A percentile compares a stretch with the other conserved stretches of the same genome.
These are phyloP conservation scores for Crenichthys baileyi DNA, from an alignment of 2,797 vertebrate species.

Conservation along the genomic window DNA sequence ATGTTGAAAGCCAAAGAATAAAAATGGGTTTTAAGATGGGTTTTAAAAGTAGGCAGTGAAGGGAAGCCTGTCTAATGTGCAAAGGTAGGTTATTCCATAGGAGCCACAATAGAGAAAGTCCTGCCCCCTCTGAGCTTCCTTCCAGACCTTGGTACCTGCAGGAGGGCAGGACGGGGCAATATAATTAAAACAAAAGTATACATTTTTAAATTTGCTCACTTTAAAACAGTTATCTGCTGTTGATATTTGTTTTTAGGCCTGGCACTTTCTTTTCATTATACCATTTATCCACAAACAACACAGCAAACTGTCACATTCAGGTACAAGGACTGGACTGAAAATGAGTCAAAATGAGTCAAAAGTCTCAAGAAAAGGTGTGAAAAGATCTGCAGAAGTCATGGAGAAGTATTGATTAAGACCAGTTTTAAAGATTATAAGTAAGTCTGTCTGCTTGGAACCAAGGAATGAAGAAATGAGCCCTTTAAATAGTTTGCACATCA, in stretches of 20 bases:
- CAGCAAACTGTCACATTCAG: background rate
- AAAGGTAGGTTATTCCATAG: too few relatives aligned
- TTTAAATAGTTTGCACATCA: background rate
- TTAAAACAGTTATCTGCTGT: background rate
- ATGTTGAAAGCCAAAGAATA: too few relatives aligned
- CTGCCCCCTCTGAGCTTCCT: too few relatives aligned
- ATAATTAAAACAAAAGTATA: too few relatives aligned
- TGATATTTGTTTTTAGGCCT: background rate
- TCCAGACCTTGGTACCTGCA: too few relatives aligned
- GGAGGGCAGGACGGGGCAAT: too few relatives aligned
- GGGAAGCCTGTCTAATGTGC: too few relatives aligned
- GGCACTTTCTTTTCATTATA: background rate
- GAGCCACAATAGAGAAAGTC: too few relatives aligned
- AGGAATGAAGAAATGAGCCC: background rate
- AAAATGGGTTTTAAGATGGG: too few relatives aligned
- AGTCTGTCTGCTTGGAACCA: background rate
- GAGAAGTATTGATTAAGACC: background rate
- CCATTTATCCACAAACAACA: background rate
- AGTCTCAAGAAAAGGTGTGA: background rate
- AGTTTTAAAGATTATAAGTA: background rate
- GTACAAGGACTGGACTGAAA: background rate
- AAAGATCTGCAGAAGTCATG: background rate
- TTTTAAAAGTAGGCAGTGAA: too few relatives aligned
- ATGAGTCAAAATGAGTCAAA: background rate
- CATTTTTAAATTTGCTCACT: too few relatives aligned